Evolutionary conservation across 2,797 vertebrate species (phyloP).

Genomic region (Furcifer pardalis): DNA sequence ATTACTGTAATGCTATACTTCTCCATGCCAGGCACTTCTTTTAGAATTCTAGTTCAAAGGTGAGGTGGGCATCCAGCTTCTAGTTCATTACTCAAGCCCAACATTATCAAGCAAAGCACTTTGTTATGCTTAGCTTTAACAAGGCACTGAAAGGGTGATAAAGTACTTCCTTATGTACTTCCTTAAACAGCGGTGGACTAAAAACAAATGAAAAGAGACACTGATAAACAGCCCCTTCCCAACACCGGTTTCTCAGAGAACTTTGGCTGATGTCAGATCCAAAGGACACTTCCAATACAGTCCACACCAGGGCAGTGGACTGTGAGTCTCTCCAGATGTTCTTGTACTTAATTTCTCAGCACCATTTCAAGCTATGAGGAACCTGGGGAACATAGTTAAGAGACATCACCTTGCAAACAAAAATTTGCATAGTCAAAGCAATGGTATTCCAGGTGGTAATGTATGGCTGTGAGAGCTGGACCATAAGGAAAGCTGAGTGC

Average conservation of each 20-base stretch:
- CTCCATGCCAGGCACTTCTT: fast-evolving
- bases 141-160: not conserved
- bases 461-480: no score
- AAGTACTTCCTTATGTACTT: not conserved
- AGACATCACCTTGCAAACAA: no score
- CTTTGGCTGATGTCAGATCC: no score
- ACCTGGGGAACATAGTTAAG: no score
- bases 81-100: not conserved
- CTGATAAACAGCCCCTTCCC: not conserved
- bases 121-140: conserved; percentile 9
- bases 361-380: no score
- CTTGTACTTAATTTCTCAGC: not conserved
- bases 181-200: not conserved
- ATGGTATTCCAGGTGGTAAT: no score
- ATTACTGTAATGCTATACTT: not conserved
- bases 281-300: not conserved
- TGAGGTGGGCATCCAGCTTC: not conserved
- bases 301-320: not conserved
- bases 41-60: fast-evolving
- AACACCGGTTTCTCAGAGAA: not conserved
- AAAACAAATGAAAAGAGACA: conserved; percentile 2
- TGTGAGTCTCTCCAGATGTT: not conserved
- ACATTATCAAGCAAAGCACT: not conserved
- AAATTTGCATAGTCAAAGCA: no score
- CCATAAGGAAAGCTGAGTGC: no score